Evolutionary conservation across 1,140 invertebrate genomes (phyloP), one percentile per base, ranked within the genome.

Genomic region (Lasioglossum albipes): DNA sequence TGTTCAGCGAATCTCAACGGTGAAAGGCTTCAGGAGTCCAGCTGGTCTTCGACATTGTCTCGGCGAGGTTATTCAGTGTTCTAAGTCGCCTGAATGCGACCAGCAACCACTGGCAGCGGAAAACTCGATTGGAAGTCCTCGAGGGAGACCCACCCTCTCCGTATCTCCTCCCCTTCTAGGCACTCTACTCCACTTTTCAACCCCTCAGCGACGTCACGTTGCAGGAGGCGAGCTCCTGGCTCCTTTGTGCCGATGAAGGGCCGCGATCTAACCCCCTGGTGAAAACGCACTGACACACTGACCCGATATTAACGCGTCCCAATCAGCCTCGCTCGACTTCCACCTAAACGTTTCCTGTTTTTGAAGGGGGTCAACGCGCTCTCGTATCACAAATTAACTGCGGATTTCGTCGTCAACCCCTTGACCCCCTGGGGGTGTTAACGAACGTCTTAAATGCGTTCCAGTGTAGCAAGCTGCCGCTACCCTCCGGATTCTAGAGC

Each of bases 41-140:
- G 31, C 45, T 41, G 65, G 66, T 7, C 41, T 18, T 68, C 78
- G 20, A 36, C 52, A 79, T 76, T 75, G 61, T 74, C 66, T 74
- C 45, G 69, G 9, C 49, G 45, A 18, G 52, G 18, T 27, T 73
- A 81, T 69, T 84, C 61, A 65, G 52, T 64, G 64, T 84, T 77
- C 65, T 52, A 61, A 31, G 54, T 12, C 42, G 41, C n/a, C 18
- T 18, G 42, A 45, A 31, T 22, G 22, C 49, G 61, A 81, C 66
- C 70, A 68, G 52, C 70, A 71, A 49, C 62, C 62, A 79, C 49
- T 64, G 71, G 82, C 65, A 65, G 66, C 66, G 62, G 80, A 65
- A 82, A 86, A 85, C 75, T 82, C 79, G 79, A 85, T 84, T 81
- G 84, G 31, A 77, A 61, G 49, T 82, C 49, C 79, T 79, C 64